Base-by-base conservation (phyloP, 2,113 vertebrate species). In the Cacatua alba region DNA sequence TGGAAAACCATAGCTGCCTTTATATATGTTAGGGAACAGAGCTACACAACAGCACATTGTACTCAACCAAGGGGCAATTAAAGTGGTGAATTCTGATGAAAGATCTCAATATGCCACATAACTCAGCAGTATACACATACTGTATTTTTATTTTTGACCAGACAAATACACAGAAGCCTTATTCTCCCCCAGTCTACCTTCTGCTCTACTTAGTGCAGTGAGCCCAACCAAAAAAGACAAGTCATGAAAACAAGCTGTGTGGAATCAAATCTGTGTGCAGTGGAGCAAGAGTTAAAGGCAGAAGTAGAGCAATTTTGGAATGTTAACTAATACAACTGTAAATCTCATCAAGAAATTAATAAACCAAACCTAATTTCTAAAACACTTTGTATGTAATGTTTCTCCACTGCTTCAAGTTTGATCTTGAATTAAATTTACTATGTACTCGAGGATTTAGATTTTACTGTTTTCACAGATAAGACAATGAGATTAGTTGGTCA, bases 161-260 rank as follows among this genome's bases (percentile, higher is more conserved):
- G 64, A 44, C 11, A 94, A 81, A 76, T 35, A 82, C 28, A 72
- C 31, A 93, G 64, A 88, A 89, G 8, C 44, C 62, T 64, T 41
- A 17, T 59, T 96, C 59, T 53, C 41, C 83, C 69, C 39, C 31
- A 87, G 5, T 48, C 65, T 49, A 64, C 81, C 65, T 95, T 95
- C 89, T 96, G 91, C 93, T 95, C 95, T 69, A 97, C 53, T 92
- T 96, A 85, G 65, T 94, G 84, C 83, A 75, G 33, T 94, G 74
- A 97, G 93, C 37, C 48, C 91, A 95, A 96, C 39, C 69, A 82
- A 91, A 96, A 94, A 82, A 52, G 96, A 94, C 93, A 96, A 84
- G 82, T 86, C 80, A 95, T 7, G 9, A 91, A 94, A 96, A 71
- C 46, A 93, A 88, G 29, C 68, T 83, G 63, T 16, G 68, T 78